Base-by-base conservation (phyloP, 2,113 vertebrate species). In the Nibea albiflora region DNA sequence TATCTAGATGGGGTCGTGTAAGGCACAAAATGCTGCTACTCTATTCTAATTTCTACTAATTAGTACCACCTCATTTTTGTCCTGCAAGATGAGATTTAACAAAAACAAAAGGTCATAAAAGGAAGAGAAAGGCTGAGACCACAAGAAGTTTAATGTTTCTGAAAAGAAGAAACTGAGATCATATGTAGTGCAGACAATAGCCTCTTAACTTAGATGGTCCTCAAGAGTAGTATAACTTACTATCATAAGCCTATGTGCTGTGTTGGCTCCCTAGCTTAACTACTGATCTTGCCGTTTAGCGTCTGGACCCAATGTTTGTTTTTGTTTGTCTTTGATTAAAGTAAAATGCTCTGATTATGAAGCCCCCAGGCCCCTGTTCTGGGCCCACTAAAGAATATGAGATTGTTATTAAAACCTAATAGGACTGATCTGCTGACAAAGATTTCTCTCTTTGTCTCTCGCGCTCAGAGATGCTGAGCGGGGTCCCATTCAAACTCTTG, bases 361-460 rank as follows among this genome's bases (percentile, higher is more conserved):
- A 90, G 85, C 83, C 80, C 90, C 50, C 49, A 66, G 79, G 84
- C 86, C 72, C 57, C 80, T 60, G 78, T 84, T 82, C 31, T 81
- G 84, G 85, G 79, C 69, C 89, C 86, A 85, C 80, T 80, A 88
- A 89, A 82, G 80, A 81, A 88, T 86, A 88, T 85, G 71, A 90
- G 83, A 87, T 80, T 85, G 83, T 92, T 93, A 93, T 92, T 93
- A 94, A 92, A 90, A 84, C 78, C 90, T 89, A 90, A 91, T 91
- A 86, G 87, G 86, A 92, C 76, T 85, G 81, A 91, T 90, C 67
- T 89, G 90, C 83, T 91, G 91, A 90, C 86, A 60, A 66, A 83
- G 73, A 89, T 86, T 83, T 69, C 66, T 81, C 71, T 78, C 79
- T 84, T 85, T 83, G 81, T 85, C 63, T 88, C 63, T 62, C 0